Evolutionary conservation across 2,113 vertebrate genomes (phyloP).

Genomic region (Toxotes jaculatrix): DNA sequence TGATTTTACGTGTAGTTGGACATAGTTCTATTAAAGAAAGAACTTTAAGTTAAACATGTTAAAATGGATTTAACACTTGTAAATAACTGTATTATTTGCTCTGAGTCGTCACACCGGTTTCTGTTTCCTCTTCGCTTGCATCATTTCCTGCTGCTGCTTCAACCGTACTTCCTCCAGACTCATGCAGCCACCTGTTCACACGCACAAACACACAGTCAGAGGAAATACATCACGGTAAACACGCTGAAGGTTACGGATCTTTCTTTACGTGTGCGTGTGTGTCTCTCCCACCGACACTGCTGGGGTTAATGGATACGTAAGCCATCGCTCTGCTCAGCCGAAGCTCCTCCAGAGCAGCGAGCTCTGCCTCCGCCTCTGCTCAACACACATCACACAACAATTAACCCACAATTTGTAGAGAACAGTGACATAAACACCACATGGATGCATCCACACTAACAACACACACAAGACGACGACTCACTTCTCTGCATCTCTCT

Average conservation of each 20-base stretch:
- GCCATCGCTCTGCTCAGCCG: constrained; percentile 75
- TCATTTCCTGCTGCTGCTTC: constrained; percentile 78
- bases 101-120: constrained; percentile 44
- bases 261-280: constrained; percentile 3
- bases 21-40: too few species aligned
- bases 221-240: rapidly evolving
- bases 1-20: too few species aligned
- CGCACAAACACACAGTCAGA: constrained; percentile 1
- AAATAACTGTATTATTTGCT: too few species aligned
- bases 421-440: rapidly evolving
- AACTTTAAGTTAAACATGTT: too few species aligned
- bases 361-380: constrained; percentile 80
- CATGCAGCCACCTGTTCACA: constrained; percentile 66
- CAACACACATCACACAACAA: neutral
- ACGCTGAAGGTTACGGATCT: neutral
- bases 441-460: neutral
- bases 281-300: constrained; percentile 76
- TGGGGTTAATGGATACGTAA: constrained; percentile 79
- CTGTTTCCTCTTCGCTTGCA: constrained; percentile 65
- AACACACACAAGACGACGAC: constrained; percentile 1
- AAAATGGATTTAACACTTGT: too few species aligned
- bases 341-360: constrained; percentile 77
- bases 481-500: constrained; percentile 79
- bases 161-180: constrained; percentile 76
- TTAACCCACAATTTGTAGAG: neutral